Evolutionary conservation across 1,140 invertebrate species (phyloP).

Genomic region (Schlechtendalia chinensis): DNA sequence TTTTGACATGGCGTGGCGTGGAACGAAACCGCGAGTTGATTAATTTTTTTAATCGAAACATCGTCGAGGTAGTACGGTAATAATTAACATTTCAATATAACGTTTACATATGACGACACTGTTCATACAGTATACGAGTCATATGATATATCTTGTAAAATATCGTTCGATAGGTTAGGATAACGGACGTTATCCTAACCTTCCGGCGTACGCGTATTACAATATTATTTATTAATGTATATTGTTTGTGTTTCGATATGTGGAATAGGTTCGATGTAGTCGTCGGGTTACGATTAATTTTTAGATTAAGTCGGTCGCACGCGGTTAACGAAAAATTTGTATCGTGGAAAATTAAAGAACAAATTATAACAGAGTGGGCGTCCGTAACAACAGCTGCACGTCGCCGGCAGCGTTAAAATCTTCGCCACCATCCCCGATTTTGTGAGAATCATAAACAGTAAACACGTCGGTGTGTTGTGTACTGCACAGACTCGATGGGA

Average conservation of each 20-base stretch:
- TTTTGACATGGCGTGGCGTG: not conserved
- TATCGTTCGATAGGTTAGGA: not conserved
- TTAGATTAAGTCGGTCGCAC: not conserved
- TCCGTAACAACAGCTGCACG: slow-evolving; percentile 4
- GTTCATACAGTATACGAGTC: not conserved
- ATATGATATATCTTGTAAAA: not conserved
- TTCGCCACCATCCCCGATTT: not conserved
- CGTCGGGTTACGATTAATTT: not conserved
- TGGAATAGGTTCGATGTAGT: not conserved
- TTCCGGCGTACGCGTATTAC: no score
- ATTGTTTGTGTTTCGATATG: slow-evolving; percentile 14
- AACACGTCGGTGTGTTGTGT: no score
- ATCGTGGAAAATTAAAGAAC: slow-evolving; percentile 33
- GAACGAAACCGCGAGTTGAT: not conserved
- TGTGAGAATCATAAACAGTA: not conserved
- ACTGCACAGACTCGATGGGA: no score
- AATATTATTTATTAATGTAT: not conserved
- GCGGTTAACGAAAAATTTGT: slow-evolving; percentile 1
- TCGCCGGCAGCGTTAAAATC: slow-evolving; percentile 24
- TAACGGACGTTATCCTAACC: no score
- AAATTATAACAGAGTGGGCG: slow-evolving; percentile 37
- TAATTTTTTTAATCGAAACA: slow-evolving; percentile 11
- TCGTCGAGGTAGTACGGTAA: not conserved
- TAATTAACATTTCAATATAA: slow-evolving; percentile 17
- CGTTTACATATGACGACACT: slow-evolving; percentile 23